Evolutionary conservation across 2,797 vertebrate species (phyloP).

Genomic region (Octomys mimax): DNA sequence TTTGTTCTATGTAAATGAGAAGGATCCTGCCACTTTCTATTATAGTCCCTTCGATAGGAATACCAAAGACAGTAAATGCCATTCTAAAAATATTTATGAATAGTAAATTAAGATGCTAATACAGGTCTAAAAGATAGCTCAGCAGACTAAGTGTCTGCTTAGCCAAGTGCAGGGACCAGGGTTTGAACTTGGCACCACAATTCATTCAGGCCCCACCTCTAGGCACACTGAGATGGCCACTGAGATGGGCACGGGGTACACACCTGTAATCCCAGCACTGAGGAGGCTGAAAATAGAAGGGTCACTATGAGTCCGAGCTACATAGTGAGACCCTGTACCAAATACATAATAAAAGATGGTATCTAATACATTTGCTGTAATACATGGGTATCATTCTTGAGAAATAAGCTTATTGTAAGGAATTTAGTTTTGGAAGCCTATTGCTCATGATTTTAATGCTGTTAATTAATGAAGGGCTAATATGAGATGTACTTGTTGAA

Average conservation of each 20-base stretch:
- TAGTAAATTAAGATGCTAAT: conserved; percentile 20
- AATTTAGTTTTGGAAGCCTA: conserved; percentile 65
- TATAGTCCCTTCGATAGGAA: not conserved
- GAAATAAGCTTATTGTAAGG: conserved; percentile 55
- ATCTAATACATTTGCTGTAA: conserved; percentile 31
- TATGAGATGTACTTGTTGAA: not conserved
- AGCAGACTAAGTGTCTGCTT: too few relatives aligned
- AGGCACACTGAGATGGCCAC: too few relatives aligned
- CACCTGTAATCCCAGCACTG: too few relatives aligned
- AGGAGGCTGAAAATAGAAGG: too few relatives aligned
- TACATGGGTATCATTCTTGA: not conserved
- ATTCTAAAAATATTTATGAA: conserved; percentile 54
- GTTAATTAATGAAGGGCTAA: conserved; percentile 22
- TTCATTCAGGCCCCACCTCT: too few relatives aligned
- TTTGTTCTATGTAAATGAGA: not conserved
- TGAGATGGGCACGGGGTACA: too few relatives aligned
- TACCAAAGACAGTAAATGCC: not conserved
- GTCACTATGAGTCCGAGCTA: too few relatives aligned
- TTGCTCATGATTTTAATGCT: conserved; percentile 49
- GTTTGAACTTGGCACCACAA: too few relatives aligned
- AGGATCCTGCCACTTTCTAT: not conserved
- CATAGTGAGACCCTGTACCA: too few relatives aligned
- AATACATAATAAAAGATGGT: not conserved
- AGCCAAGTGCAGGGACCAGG: too few relatives aligned
- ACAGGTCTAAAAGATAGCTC: too few relatives aligned